Percentiles rank a stretch among this genome's conserved stretches.
Evolutionary conservation across 2,797 vertebrate genomes (phyloP).

Genomic region (Toxotes lorentzi): DNA sequence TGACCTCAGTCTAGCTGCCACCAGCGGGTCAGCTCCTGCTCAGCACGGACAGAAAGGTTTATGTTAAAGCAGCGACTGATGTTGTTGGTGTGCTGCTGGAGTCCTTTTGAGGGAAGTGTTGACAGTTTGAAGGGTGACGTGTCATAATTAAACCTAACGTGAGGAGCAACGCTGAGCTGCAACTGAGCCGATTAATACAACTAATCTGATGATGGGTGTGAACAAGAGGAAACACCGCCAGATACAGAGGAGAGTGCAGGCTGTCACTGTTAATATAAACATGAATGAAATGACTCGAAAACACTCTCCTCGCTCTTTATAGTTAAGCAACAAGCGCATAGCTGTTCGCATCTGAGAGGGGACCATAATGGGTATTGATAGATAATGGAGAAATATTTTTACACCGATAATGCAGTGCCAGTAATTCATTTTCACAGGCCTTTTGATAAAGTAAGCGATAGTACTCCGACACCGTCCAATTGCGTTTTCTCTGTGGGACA

Average conservation of each 20-base stretch:
- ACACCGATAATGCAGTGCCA: too few relatives aligned
- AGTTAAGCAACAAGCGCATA: neutral
- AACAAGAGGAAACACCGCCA: constrained; percentile 2
- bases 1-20: neutral
- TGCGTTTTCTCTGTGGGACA: neutral
- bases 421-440: neutral
- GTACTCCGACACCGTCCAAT: neutral
- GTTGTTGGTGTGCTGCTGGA: neutral
- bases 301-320: neutral
- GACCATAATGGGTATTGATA: too few relatives aligned
- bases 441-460: neutral
- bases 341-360: constrained; percentile 8
- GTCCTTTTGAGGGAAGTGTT: neutral
- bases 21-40: neutral
- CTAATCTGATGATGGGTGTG: constrained; percentile 51
- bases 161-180: constrained; percentile 48
- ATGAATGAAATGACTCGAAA: neutral
- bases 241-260: neutral
- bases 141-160: constrained; percentile 53
- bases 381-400: too few relatives aligned
- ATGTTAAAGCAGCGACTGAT: neutral
- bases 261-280: neutral
- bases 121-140: constrained; percentile 62
- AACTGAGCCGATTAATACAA: constrained; percentile 46
- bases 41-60: neutral